A percentile compares a stretch with the other conserved stretches of the same genome.
Evolutionary conservation across 2,113 vertebrate genomes (phyloP).

Genomic region (Lampris megalopsis): DNA sequence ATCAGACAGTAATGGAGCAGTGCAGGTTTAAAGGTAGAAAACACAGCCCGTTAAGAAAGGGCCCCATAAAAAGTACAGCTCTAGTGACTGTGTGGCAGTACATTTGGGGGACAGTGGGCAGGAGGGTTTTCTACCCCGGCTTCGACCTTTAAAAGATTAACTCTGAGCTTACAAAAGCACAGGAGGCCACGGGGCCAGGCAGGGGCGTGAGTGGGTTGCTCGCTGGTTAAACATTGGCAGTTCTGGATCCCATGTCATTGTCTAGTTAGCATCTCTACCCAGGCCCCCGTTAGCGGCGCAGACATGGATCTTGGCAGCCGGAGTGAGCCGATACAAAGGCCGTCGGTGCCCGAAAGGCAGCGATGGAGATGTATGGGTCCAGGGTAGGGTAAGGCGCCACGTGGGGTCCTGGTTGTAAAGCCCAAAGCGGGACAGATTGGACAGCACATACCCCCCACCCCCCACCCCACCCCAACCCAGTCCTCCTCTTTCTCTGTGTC

Average conservation of each 20-base stretch:
- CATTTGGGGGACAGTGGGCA: slow-evolving; percentile 70
- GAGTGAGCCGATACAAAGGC: slow-evolving; percentile 76
- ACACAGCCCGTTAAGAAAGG: slow-evolving; percentile 61
- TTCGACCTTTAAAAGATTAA: slow-evolving; percentile 77
- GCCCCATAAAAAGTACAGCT: slow-evolving; percentile 68
- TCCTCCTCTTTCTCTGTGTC: slow-evolving; percentile 61
- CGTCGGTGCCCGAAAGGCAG: slow-evolving; percentile 67
- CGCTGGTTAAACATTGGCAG: slow-evolving; percentile 78
- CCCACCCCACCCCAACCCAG: not conserved
- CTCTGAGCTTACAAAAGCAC: slow-evolving; percentile 70
- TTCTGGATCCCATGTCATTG: slow-evolving; percentile 70
- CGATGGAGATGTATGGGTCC: slow-evolving; percentile 76
- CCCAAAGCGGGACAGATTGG: slow-evolving; percentile 76
- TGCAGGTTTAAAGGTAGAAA: slow-evolving; percentile 41
- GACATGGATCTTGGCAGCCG: slow-evolving; percentile 75
- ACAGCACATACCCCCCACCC: slow-evolving; percentile 41
- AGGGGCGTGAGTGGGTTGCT: slow-evolving; percentile 68
- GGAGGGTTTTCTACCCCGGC: slow-evolving; percentile 47
- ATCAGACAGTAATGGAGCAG: slow-evolving; percentile 27
- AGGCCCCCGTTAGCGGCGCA: slow-evolving; percentile 59
- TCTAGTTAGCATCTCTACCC: slow-evolving; percentile 73
- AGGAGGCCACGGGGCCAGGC: slow-evolving; percentile 53
- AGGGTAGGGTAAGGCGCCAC: slow-evolving; percentile 65
- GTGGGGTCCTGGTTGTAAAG: slow-evolving; percentile 71
- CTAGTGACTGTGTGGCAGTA: slow-evolving; percentile 76